Percentiles rank a stretch among this genome's conserved stretches.
Conservation (phyloP, 2,888 invertebrate species). For the Dolichomitus sp. region DNA sequence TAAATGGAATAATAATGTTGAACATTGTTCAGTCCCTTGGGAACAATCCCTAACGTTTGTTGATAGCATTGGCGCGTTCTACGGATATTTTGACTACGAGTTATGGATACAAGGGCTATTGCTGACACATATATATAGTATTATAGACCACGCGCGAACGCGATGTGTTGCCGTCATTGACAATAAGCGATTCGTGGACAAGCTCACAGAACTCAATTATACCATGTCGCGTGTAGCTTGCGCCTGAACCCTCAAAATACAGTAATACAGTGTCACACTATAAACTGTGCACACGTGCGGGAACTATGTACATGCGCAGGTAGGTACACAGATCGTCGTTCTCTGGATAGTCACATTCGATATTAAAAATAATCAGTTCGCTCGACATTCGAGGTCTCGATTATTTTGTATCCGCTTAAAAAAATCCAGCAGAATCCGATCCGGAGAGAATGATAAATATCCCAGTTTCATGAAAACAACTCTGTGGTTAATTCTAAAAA, state of each 20-base stretch:
- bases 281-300: constrained; percentile 51
- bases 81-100: constrained; percentile 16
- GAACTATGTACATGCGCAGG: constrained; percentile 24
- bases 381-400: background rate
- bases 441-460: background rate
- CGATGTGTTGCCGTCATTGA: constrained; percentile 42
- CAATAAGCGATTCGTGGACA: constrained; percentile 39
- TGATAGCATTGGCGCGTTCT: constrained; percentile 16
- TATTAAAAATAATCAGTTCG: constrained; percentile 30
- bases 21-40: constrained; percentile 13
- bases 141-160: constrained; percentile 6
- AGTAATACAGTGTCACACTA: constrained; percentile 48
- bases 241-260: constrained; percentile 24
- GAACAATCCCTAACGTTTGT: constrained; percentile 37
- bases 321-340: constrained; percentile 3
- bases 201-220: constrained; percentile 44
- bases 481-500: background rate
- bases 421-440: background rate
- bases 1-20: constrained; percentile 32
- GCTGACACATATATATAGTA: constrained; percentile 13
- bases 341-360: constrained; percentile 28
- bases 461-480: constrained; percentile 2
- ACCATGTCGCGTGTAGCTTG: constrained; percentile 24
- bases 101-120: constrained; percentile 17
- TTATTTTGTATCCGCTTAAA: background rate